Base-by-base conservation (phyloP, 2,888 invertebrate genomes). In the Agrotis clavis region DNA sequence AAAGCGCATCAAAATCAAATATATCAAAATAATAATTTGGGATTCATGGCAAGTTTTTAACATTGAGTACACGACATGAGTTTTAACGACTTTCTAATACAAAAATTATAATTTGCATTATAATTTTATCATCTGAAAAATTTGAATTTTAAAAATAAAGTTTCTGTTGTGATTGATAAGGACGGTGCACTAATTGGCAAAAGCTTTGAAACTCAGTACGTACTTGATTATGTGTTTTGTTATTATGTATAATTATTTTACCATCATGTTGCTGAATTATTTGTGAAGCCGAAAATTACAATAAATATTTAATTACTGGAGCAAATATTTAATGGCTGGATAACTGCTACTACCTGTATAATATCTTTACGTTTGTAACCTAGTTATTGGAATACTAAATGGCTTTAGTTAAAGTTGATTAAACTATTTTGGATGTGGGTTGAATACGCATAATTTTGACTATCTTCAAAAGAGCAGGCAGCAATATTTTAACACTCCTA, bases 271-370 rank as follows among this genome's bases (percentile, higher is more conserved):
- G 25, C 18, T 71, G 6, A 61, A 71, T 78, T 61, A 71, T 74
- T 71, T 71, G 54, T 50, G n/a, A 30, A 60, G 45, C 50, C 45
- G 69, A 19, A 56, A 56, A 74, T 78, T 61, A 35, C 54, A 47
- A 47, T 79, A 47, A 56, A 62, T 51, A 61, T 56, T 79, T 50
- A 56, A 79, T 79, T 19, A 25, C 18, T 56, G n/a, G 13, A 62
- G 16, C 56, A 51, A 61, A 61, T 6, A 57, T 57, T 71, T 14
- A 71, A 51, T 51, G 61, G 30, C 14, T 35, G 56, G 35, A 47
- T 57, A 21, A 21, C 13, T 54, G 25, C 56, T 53, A 35, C 56
- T 21, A 16, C 14, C 13, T 18, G 21, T 47, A 47, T 51, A 71
- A 71, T 71, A 57, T 19, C 5, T 57, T 19, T 48, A 18, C 35